Evolutionary conservation across 2,113 vertebrate genomes (phyloP), one percentile per base, ranked within the genome.

Genomic region (Benitochromis conjunctus): DNA sequence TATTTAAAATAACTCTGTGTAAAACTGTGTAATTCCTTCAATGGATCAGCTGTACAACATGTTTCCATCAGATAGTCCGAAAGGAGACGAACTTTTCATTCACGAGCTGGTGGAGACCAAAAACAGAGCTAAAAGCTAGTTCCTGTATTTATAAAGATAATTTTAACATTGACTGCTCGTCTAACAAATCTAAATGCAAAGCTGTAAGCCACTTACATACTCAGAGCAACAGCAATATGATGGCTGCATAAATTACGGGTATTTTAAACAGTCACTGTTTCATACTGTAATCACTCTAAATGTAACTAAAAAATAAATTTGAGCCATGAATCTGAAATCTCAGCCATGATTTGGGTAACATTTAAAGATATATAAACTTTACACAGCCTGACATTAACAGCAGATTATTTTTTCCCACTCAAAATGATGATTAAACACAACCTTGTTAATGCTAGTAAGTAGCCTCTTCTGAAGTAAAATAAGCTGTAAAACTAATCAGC

Each of bases 401-500:
- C 43, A 0, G 1, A 31, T 31, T 3, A 12, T 38, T 38, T 43
- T 69, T 7, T 14, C n/a, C 38, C n/a, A 26, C 38, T 0, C 43
- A 51, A 74, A 71, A 26, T 18, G 14, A 74, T 18, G 1, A 29
- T 51, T 76, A 19, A 51, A 76, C 43, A 31, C 24, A 19, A 76
- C 2, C 26, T 51, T 51, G 69, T 29, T 51, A 0, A 29, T 19
- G 2, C 24, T 76, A 0, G 3, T 48, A 0, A 48, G 43, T 0
- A 26, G 8, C 21, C 21, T 71, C 26, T 26, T 26, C 26, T 26
- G 26, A 34, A 51, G 43, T 5, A 13, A 31, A 76, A 53, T 5
- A 2, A 76, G 46, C 0, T 31, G 46, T 76, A 31, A 76, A 31
- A n/a, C 71, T 1, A 5, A 19, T 62, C 11, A n/a, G 18, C 60